Conservation (phyloP, 2,797 vertebrate species). For the Rhinoraja longicauda region DNA sequence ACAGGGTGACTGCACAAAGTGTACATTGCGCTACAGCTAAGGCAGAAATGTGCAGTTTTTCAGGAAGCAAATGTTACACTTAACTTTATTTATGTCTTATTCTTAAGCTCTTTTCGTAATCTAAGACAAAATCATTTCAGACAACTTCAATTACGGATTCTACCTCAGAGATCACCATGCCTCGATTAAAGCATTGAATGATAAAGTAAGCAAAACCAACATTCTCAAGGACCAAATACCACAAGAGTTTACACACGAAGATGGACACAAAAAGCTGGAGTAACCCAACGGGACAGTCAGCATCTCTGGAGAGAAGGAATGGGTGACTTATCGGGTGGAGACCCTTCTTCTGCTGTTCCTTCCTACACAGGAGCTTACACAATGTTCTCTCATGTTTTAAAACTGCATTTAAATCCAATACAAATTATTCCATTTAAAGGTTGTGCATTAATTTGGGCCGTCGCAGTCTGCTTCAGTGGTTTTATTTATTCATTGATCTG, state of each 20-base stretch:
- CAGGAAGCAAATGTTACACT: background rate
- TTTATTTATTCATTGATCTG: too few relatives aligned
- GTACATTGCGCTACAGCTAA: background rate
- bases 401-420: background rate
- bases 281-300: too few relatives aligned
- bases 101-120: background rate
- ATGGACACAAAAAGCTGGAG: too few relatives aligned
- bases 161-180: background rate
- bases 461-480: background rate
- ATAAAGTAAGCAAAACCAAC: background rate
- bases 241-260: background rate
- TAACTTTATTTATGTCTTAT: constrained; percentile 10
- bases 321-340: too few relatives aligned
- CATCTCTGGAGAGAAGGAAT: too few relatives aligned
- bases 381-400: background rate
- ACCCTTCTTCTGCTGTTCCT: too few relatives aligned
- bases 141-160: background rate
- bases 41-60: constrained; percentile 10
- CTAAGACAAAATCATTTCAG: constrained; percentile 13
- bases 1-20: background rate
- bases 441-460: background rate
- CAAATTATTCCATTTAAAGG: background rate
- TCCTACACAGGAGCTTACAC: too few relatives aligned
- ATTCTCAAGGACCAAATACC: background rate
- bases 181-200: background rate